Percentiles rank a stretch among this genome's conserved stretches.
Conservation (phyloP, 1,140 invertebrate genomes). For the Chrysoperla carnea region DNA sequence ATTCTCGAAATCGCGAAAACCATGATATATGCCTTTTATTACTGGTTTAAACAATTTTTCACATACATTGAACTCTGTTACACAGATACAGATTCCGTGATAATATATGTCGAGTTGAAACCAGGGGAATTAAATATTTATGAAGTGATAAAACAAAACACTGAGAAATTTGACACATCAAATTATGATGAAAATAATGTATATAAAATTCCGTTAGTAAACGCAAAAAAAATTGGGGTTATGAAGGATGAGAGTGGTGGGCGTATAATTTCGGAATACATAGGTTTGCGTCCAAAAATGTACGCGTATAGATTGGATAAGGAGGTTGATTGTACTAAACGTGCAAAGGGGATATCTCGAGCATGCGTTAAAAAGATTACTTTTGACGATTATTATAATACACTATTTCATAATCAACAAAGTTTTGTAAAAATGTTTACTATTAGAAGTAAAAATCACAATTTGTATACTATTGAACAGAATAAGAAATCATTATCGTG, state of each 20-base stretch:
- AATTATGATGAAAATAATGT: constrained; percentile 14
- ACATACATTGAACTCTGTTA: constrained; percentile 11
- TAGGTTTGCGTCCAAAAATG: constrained; percentile 24
- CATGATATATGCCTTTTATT: constrained; percentile 1
- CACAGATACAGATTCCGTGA: constrained; percentile 15
- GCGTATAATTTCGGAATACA: constrained; percentile 19
- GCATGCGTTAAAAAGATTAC: constrained; percentile 8
- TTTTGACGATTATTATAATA: constrained; percentile 12
- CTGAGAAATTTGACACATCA: constrained; percentile 12
- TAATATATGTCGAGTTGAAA: constrained; percentile 7
- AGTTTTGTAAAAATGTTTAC: too few relatives aligned
- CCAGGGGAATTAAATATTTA: constrained; percentile 4
- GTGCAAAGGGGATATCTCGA: constrained; percentile 13
- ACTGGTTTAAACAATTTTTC: constrained; percentile 7
- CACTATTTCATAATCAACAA: constrained; percentile 6
- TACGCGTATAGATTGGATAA: constrained; percentile 15
- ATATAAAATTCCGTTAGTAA: constrained; percentile 15
- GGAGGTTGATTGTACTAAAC: constrained; percentile 8
- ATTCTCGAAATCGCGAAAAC: background rate
- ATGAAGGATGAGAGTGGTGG: constrained; percentile 29
- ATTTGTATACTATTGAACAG: too few relatives aligned
- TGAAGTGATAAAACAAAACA: constrained; percentile 8
- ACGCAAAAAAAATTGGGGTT: constrained; percentile 28
- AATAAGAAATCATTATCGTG: too few relatives aligned
- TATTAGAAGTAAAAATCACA: too few relatives aligned